These are phyloP conservation scores for Chloroceryle amazona DNA, from an alignment of 2,797 vertebrate species.

Conservation along the genomic window DNA sequence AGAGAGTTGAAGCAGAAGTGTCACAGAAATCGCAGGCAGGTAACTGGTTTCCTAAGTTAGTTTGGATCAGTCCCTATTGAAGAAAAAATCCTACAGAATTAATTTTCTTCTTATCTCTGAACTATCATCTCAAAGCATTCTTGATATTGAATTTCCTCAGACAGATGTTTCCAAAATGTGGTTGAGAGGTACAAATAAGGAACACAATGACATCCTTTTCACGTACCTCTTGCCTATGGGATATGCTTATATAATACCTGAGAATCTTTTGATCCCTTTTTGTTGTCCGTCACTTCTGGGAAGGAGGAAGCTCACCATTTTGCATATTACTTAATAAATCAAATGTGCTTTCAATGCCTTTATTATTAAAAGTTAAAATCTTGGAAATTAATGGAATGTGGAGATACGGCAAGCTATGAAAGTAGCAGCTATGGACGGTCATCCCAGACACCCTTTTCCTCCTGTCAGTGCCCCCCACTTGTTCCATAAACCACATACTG, in stretches of 20 bases:
- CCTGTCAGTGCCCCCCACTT: neutral
- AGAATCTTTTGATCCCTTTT: neutral
- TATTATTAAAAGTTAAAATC: neutral
- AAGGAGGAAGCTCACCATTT: neutral
- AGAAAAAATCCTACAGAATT: neutral
- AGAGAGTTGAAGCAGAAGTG: neutral
- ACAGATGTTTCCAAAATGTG: neutral
- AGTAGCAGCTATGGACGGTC: neutral
- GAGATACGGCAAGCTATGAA: neutral
- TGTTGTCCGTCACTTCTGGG: neutral
- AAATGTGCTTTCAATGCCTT: neutral
- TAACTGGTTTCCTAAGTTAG: neutral
- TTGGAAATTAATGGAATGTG: neutral
- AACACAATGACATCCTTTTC: neutral
- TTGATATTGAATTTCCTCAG: neutral
- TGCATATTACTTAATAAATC: slow-evolving; percentile 5
- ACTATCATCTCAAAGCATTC: neutral
- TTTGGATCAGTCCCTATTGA: neutral
- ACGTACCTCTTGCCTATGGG: neutral
- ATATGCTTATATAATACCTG: neutral
- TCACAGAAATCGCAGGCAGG: neutral
- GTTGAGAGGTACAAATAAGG: neutral
- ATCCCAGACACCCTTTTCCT: neutral
- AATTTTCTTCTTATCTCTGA: neutral
- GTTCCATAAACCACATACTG: neutral